These are phyloP conservation scores for Hermaeophaga mercurialis DNA, from an alignment of 2,888 invertebrate species.

Conservation along the genomic window DNA sequence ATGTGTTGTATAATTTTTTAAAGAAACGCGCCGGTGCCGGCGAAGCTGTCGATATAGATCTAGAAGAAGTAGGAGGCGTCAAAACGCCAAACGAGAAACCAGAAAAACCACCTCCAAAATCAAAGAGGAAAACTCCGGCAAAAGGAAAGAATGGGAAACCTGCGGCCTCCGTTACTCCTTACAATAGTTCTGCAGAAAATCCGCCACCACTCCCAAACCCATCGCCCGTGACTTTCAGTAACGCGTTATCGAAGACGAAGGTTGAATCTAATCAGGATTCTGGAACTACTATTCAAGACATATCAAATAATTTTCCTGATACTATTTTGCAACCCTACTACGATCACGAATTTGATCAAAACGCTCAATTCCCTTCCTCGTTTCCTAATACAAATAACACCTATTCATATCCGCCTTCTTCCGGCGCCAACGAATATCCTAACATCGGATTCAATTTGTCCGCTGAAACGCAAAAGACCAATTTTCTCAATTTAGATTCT, in stretches of 20 bases:
- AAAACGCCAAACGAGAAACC: constrained; percentile 47
- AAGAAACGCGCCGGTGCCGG: constrained; percentile 76
- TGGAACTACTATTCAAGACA: constrained; percentile 37
- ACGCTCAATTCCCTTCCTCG: constrained; percentile 38
- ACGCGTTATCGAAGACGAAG: constrained; percentile 31
- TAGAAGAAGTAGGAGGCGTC: constrained; percentile 71
- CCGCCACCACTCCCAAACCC: constrained; percentile 14
- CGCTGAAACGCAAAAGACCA: constrained; percentile 34
- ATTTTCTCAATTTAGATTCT: constrained; percentile 41
- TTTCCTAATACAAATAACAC: constrained; percentile 36
- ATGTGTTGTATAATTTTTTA: constrained; percentile 86
- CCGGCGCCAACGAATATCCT: constrained; percentile 29
- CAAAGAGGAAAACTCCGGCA: constrained; percentile 55
- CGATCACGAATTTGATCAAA: constrained; percentile 43
- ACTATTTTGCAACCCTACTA: constrained; percentile 40
- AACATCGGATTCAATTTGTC: constrained; percentile 29
- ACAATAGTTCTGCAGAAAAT: constrained; percentile 45
- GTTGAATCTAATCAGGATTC: constrained; percentile 34
- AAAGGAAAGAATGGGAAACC: constrained; percentile 59
- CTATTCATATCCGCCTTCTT: constrained; percentile 38
- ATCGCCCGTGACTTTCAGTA: constrained; percentile 33
- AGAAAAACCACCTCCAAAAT: constrained; percentile 49
- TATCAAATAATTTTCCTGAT: constrained; percentile 41
- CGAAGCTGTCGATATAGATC: constrained; percentile 78
- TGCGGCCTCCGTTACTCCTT: constrained; percentile 62